Percentiles rank a stretch among this genome's conserved stretches.
These are phyloP conservation scores for Mormyrus proboscirostris DNA, from an alignment of 2,797 vertebrate genomes.

Conservation along the genomic window DNA sequence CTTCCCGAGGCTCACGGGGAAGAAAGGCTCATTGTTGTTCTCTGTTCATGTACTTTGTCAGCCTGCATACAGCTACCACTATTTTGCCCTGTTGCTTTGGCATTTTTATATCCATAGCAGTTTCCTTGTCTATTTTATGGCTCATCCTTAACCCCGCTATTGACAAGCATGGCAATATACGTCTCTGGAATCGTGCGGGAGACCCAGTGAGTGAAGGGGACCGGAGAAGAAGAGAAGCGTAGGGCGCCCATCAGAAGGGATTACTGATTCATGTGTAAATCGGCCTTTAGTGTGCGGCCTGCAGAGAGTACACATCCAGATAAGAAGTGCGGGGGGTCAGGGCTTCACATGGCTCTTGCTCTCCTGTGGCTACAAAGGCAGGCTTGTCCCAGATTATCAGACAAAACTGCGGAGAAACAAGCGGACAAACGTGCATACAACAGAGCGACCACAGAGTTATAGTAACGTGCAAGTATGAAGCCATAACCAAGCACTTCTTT, in stretches of 20 bases:
- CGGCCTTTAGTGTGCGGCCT: slow-evolving; percentile 66
- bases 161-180: slow-evolving; percentile 38
- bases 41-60: slow-evolving; percentile 33
- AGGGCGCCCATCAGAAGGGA: slow-evolving; percentile 45
- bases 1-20: slow-evolving; percentile 36
- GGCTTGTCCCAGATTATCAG: slow-evolving; percentile 20
- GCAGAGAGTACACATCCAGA: slow-evolving; percentile 65
- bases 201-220: background rate
- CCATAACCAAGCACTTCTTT: background rate
- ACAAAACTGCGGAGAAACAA: background rate
- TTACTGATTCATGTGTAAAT: slow-evolving; percentile 76
- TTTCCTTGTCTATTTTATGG: slow-evolving; percentile 29
- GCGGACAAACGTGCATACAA: background rate
- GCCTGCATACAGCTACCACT: slow-evolving; percentile 30
- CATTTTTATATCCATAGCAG: slow-evolving; percentile 53
- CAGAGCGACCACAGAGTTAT: background rate
- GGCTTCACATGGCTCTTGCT: slow-evolving; percentile 48
- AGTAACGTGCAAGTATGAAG: background rate
- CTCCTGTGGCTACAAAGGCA: slow-evolving; percentile 45
- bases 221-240: slow-evolving; percentile 35
- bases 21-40: slow-evolving; percentile 52
- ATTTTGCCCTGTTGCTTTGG: slow-evolving; percentile 54
- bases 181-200: slow-evolving; percentile 25
- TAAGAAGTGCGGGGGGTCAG: slow-evolving; percentile 63
- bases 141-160: slow-evolving; percentile 46